Base-by-base conservation (phyloP, 1,140 invertebrate species). In the Aphidius gifuensis region DNA sequence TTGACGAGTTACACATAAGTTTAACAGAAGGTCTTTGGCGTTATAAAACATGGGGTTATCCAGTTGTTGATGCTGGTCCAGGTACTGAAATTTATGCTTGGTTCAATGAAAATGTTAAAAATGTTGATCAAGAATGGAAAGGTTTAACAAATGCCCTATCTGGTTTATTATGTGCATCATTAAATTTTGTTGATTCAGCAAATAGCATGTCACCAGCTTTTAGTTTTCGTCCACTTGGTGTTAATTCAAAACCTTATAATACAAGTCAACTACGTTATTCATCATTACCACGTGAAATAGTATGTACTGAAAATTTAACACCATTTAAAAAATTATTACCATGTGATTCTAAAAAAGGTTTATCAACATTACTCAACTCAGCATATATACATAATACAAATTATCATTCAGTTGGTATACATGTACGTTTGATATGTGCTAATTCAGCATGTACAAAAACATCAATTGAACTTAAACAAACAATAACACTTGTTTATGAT, bases 231-330 rank as follows among this genome's bases (percentile, higher is more conserved):
- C 96, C 94, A 9, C 82, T 82, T 49, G 92, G 93, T 54, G 83
- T 86, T 55, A 80, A 87, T 43, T 75, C 44, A 76, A 83, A 66
- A 73, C 77, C 68, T 66, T 77, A 11, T 16, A 84, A 86, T 69
- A 84, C 83, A 65, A 84, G 83, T 63, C 82, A 83, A 67, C 76
- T 93, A 47, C 83, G 92, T 66, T 98, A 98, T 83, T 88, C 95
- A 2, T 88, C 91, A 47, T 78, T 99, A 60, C 94, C 97, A 0
- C 84, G 92, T 64, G 97, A 99, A 86, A 93, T 96, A 71, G 93
- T 98, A 7, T 99, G 97, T 74, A 99, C 97, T 21, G 96, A 99
- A 84, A 99, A 99, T 84, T 83, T 99, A 67, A 99, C 97, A 42
- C 97, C 97, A 5, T 99, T 96, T 90, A 97, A 96, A 73, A 99